Conservation (phyloP, 2,888 invertebrate species). For the Meghimatium bilineatum region DNA sequence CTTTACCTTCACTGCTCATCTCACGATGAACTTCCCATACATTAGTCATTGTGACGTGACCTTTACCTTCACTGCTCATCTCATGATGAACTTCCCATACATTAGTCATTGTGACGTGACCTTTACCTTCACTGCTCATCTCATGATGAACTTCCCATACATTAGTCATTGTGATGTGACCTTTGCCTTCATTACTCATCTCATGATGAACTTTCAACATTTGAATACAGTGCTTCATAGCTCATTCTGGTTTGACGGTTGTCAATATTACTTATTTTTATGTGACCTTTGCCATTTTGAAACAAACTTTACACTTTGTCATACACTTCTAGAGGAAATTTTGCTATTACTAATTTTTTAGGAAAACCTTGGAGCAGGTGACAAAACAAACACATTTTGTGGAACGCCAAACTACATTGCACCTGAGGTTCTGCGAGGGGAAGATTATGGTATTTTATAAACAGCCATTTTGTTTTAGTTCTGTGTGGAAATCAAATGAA, state of each 20-base stretch:
- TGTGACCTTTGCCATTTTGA: not conserved
- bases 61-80: no score
- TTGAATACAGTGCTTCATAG: no score
- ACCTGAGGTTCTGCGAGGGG: constrained; percentile 92
- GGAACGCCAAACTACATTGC: constrained; percentile 99
- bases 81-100: no score
- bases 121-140: not conserved
- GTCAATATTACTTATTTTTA: not conserved
- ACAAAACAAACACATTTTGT: constrained; percentile 94
- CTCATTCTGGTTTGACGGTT: no score
- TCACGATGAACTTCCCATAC: no score
- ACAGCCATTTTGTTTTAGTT: not conserved
- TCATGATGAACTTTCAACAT: not conserved
- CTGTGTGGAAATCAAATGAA: not conserved
- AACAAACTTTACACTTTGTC: not conserved
- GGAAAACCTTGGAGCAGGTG: constrained; percentile 78
- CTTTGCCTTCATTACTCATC: not conserved
- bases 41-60: no score
- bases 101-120: not conserved
- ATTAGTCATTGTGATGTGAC: not conserved
- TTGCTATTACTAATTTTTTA: constrained; percentile 37
- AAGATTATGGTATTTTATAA: constrained; percentile 82
- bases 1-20: no score
- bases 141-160: not conserved
- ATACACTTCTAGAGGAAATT: not conserved